Conservation (phyloP, 2,888 invertebrate genomes). For the Alviniconcha strummeri region DNA sequence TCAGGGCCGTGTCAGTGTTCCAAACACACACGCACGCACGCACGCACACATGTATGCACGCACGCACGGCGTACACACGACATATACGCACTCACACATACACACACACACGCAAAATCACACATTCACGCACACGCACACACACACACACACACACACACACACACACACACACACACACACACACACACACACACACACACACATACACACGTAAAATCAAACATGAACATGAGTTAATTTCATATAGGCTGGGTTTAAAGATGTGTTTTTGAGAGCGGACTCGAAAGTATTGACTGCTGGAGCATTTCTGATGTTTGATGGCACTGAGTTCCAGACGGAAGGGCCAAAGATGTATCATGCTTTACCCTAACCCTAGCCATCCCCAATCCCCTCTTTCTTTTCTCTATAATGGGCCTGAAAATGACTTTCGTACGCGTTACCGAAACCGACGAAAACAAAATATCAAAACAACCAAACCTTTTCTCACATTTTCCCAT, state of each 20-base stretch:
- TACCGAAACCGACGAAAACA: too few relatives aligned
- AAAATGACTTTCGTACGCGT: too few relatives aligned
- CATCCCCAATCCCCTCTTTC: too few relatives aligned
- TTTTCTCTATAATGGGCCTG: too few relatives aligned
- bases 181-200: background rate
- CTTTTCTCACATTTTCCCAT: too few relatives aligned
- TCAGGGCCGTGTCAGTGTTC: background rate
- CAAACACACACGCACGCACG: slow-evolving; percentile 3
- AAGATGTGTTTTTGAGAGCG: background rate
- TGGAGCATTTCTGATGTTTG: background rate
- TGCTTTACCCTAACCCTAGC: too few relatives aligned
- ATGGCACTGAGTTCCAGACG: too few relatives aligned
- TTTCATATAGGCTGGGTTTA: background rate
- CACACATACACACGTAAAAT: background rate
- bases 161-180: background rate
- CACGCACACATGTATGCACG: background rate
- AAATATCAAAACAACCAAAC: too few relatives aligned
- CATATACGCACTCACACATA: background rate
- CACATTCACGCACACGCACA: background rate
- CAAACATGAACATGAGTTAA: background rate
- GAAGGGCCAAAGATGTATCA: too few relatives aligned
- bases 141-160: background rate
- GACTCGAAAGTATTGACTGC: background rate
- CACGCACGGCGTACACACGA: background rate
- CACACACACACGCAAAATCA: background rate